These are phyloP conservation scores for Sinella curviseta DNA, from an alignment of 1,140 invertebrate species.

Conservation along the genomic window DNA sequence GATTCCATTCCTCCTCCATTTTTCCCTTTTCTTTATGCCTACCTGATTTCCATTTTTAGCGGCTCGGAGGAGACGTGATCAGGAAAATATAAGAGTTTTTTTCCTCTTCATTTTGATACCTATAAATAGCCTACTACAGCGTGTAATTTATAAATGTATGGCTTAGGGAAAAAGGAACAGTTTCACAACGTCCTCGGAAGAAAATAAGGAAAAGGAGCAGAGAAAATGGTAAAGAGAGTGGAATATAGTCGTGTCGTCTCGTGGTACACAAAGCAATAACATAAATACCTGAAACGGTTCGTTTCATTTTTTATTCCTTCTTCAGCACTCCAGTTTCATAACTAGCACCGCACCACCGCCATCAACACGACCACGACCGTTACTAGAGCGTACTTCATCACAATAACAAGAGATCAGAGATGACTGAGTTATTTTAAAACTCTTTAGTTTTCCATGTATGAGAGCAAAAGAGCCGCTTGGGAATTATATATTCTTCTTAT, in stretches of 20 bases:
- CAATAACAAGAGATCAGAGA: constrained; percentile 8
- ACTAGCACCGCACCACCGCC: not conserved
- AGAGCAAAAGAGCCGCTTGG: not conserved
- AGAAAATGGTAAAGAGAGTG: not conserved
- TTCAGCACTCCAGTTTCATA: not conserved
- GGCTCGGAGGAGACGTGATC: constrained; percentile 11
- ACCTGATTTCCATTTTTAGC: constrained; percentile 12
- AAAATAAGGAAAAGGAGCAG: not conserved
- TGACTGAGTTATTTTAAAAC: constrained; percentile 4
- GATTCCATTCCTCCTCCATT: not conserved
- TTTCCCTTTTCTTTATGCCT: not conserved
- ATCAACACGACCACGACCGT: not conserved
- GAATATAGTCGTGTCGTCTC: too few species aligned
- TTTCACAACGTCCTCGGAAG: not conserved
- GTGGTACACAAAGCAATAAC: not conserved
- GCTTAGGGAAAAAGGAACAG: too few species aligned
- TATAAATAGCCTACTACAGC: not conserved
- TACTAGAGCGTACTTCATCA: not conserved
- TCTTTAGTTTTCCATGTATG: constrained; percentile 15
- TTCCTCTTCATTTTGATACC: not conserved
- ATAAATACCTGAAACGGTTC: not conserved
- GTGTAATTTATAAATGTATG: too few species aligned
- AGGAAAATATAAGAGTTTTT: too few species aligned
- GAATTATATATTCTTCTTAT: constrained; percentile 1
- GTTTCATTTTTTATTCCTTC: not conserved